Evolutionary conservation across 1,140 invertebrate genomes (phyloP), one percentile per base, ranked within the genome.

Genomic region (Anagrus nilaparvatae): DNA sequence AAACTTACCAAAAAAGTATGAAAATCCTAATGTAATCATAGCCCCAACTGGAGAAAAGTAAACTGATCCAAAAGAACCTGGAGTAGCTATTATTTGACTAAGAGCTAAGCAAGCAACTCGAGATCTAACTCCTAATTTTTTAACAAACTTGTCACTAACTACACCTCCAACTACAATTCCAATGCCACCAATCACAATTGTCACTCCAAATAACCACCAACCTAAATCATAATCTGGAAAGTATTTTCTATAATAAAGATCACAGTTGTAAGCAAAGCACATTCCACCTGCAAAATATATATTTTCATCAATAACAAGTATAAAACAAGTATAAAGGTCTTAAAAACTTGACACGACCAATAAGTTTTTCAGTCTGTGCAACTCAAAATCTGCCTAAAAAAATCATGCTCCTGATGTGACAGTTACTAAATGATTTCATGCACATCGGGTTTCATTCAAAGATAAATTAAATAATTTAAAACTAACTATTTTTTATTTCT

Each of bases 191-290:
- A 90, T 83, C 16, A 82, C 78, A 40, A 90, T 88, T 8, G 86
- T 89, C 8, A 88, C 85, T 2, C 79, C 79, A 56, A 89, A 89
- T 34, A 91, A 65, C 84, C 84, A 88, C 78, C 84, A 87, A 50
- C 85, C 84, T 8, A 89, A 73, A 68, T 90, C 84, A 44, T 84
- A 81, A 47, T 87, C 84, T 0, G 87, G 87, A 63, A 87, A 90
- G 60, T 89, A 89, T 23, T 78, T 78, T 40, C 85, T 76, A 59
- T 89, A 92, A 61, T 88, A 91, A 18, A 89, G 71, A 62, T 90
- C 86, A 6, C 86, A 87, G 60, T 91, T 90, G 70, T 90, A 91
- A 0, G 87, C 85, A 59, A 90, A 90, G 46, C 81, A 84, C 76
- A 89, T 84, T 42, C 87, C 87, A 52, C 86, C 82, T 84, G 58